These are phyloP conservation scores for Acrocephalus scirpaceus DNA, from an alignment of 2,797 vertebrate species.

Conservation along the genomic window DNA sequence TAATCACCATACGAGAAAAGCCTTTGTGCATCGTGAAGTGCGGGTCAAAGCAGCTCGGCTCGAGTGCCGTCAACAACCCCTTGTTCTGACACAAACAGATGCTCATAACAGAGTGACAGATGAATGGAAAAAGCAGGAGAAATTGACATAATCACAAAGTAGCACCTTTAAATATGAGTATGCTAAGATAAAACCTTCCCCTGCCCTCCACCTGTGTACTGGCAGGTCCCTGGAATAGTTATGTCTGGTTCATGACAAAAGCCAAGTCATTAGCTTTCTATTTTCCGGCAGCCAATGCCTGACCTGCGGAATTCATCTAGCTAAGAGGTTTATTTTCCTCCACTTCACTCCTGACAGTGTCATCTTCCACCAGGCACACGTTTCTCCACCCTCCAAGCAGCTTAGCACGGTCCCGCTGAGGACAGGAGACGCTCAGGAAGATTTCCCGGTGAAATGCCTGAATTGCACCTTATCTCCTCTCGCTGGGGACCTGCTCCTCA, in stretches of 20 bases:
- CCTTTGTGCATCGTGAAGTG: constrained; percentile 31
- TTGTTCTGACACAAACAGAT: constrained; percentile 52
- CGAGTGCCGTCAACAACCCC: constrained; percentile 34
- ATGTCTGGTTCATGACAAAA: background rate
- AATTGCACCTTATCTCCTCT: background rate
- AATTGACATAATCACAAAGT: constrained; percentile 25
- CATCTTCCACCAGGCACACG: background rate
- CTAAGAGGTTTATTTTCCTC: constrained; percentile 45
- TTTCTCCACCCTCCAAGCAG: background rate
- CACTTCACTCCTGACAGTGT: background rate
- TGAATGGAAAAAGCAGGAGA: background rate
- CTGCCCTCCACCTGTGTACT: background rate
- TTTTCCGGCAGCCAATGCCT: constrained; percentile 5
- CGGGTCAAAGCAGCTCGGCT: constrained; percentile 35
- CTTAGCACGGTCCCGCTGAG: background rate
- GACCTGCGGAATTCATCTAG: constrained; percentile 27
- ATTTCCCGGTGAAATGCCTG: background rate
- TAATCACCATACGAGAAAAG: background rate
- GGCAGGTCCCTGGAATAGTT: background rate
- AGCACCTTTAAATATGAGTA: constrained; percentile 29
- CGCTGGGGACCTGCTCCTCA: rapidly evolving
- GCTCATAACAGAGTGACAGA: constrained; percentile 9
- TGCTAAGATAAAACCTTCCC: constrained; percentile 29
- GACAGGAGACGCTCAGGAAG: background rate
- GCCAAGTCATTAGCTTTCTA: constrained; percentile 11